A percentile compares a stretch with the other conserved stretches of the same genome.
Evolutionary conservation across 1,140 invertebrate genomes (phyloP).

Genomic region (Drosophila mayri): DNA sequence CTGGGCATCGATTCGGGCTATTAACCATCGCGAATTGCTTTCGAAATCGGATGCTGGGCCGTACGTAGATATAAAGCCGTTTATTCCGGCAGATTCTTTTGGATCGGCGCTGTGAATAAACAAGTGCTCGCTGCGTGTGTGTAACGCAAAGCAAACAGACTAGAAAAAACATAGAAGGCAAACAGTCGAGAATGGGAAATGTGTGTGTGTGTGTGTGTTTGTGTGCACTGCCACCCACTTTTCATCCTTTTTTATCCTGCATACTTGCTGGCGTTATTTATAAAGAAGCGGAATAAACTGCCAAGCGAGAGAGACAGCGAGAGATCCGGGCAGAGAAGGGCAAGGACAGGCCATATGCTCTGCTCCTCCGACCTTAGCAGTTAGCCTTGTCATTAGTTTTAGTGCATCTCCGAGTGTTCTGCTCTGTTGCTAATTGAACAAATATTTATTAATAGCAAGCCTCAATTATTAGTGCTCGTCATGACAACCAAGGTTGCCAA

Average conservation of each 20-base stretch:
- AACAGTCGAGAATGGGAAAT: slow-evolving; percentile 44
- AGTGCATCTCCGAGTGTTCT: slow-evolving; percentile 37
- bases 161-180: slow-evolving; percentile 60
- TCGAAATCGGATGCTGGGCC: slow-evolving; percentile 17
- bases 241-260: slow-evolving; percentile 27
- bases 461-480: slow-evolving; percentile 37
- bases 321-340: slow-evolving; percentile 9
- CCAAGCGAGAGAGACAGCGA: slow-evolving; percentile 16
- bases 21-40: slow-evolving; percentile 25
- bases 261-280: slow-evolving; percentile 61
- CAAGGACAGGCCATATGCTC: slow-evolving; percentile 30
- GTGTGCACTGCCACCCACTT: background rate
- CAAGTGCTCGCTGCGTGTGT: slow-evolving; percentile 27
- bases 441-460: slow-evolving; percentile 57
- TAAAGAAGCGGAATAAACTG: slow-evolving; percentile 52
- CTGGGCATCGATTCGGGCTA: slow-evolving; percentile 11
- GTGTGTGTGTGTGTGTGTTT: slow-evolving; percentile 13
- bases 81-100: slow-evolving; percentile 25
- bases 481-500: slow-evolving; percentile 17
- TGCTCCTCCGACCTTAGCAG: slow-evolving; percentile 40
- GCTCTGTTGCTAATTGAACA: slow-evolving; percentile 46
- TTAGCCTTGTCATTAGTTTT: slow-evolving; percentile 67
- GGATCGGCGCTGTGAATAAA: slow-evolving; percentile 29
- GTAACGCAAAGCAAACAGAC: slow-evolving; percentile 47
- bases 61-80: slow-evolving; percentile 21